A percentile compares a stretch with the other conserved stretches of the same genome.
phyloP scores from a whole-genome alignment of 53 echinoderm and acorn worm genomes.

The Hippasteria phrygiana region DNA sequence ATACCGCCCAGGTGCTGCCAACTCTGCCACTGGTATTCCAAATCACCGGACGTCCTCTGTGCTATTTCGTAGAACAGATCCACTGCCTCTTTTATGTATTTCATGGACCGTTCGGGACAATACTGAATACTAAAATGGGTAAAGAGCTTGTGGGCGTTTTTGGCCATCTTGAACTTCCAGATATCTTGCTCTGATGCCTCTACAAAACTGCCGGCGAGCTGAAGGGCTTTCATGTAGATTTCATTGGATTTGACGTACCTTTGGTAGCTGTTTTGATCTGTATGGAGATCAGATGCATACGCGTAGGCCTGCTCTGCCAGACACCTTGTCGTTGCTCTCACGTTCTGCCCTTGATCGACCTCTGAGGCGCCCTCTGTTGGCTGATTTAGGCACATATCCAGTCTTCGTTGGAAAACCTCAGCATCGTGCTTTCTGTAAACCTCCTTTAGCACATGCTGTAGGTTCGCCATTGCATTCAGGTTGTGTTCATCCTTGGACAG shows the following conservation, averaged over 20 bases:
- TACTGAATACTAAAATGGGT: neutral
- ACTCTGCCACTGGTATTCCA: conserved; percentile 12
- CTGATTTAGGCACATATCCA: neutral
- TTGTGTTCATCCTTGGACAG: conserved; percentile 26
- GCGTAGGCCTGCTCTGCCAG: conserved; percentile 62
- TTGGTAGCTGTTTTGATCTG: neutral
- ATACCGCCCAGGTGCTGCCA: conserved; percentile 53
- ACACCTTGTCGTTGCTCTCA: neutral
- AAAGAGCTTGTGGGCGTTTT: conserved; percentile 31
- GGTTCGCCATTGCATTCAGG: conserved; percentile 57
- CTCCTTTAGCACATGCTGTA: neutral
- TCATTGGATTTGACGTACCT: conserved; percentile 21
- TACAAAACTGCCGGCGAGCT: neutral
- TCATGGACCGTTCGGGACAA: neutral
- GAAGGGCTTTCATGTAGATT: conserved; percentile 28
- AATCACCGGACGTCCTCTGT: neutral
- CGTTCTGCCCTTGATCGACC: too few species aligned
- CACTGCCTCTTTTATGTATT: conserved; percentile 5
- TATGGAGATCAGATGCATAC: conserved; percentile 46
- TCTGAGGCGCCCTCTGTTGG: too few species aligned
- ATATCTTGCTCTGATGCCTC: conserved; percentile 7
- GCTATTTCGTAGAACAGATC: conserved; percentile 20
- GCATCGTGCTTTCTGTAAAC: conserved; percentile 6
- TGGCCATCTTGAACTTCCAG: conserved; percentile 50
- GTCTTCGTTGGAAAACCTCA: neutral